A percentile compares a stretch with the other conserved stretches of the same genome.
Conservation (phyloP, 2,797 vertebrate species). For the Cyprinodon diabolis region DNA sequence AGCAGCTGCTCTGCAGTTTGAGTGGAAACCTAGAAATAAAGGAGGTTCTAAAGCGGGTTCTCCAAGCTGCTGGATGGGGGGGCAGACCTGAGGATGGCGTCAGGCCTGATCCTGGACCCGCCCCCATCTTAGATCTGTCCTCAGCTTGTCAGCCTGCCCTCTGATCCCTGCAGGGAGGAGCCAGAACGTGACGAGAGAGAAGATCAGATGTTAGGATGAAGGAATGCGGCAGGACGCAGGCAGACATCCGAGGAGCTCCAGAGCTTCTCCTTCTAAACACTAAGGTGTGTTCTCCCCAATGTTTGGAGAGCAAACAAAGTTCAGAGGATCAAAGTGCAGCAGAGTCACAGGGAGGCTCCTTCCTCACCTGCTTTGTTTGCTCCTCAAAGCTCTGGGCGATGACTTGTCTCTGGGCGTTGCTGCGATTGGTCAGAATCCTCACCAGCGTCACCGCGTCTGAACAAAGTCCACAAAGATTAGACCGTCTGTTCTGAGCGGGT, state of each 20-base stretch:
- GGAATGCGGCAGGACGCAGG: too few species aligned
- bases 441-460: constrained; percentile 68
- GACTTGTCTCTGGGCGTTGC: constrained; percentile 71
- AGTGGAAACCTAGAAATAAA: too few species aligned
- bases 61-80: too few species aligned
- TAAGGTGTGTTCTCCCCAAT: constrained; percentile 51
- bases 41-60: too few species aligned
- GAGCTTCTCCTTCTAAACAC: constrained; percentile 33
- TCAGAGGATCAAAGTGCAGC: constrained; percentile 4
- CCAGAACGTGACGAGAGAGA: too few species aligned
- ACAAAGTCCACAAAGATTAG: neutral
- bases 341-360: neutral
- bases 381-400: constrained; percentile 58
- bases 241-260: neutral
- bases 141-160: too few species aligned
- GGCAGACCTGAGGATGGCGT: too few species aligned
- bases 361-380: constrained; percentile 57
- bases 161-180: too few species aligned
- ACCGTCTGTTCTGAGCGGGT: neutral
- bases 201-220: too few species aligned
- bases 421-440: constrained; percentile 75
- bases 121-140: too few species aligned
- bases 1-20: too few species aligned
- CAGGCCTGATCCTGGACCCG: too few species aligned
- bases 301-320: constrained; percentile 59